These are phyloP conservation scores for Lucinisca nassula DNA, from an alignment of 2,888 invertebrate species.

Conservation along the genomic window DNA sequence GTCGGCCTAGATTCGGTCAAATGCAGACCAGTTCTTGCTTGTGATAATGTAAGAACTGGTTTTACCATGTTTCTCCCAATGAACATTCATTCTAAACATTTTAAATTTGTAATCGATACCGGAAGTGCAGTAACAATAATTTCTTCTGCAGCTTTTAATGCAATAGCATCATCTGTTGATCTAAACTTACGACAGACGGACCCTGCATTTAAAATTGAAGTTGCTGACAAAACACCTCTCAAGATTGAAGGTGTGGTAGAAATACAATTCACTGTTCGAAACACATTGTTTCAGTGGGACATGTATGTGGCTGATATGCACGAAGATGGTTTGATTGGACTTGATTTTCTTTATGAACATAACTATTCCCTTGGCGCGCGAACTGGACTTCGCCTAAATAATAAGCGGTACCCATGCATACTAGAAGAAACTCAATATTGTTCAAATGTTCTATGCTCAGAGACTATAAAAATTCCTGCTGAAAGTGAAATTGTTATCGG, in stretches of 20 bases:
- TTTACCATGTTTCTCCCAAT: background rate
- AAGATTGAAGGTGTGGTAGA: slow-evolving; percentile 6
- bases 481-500: background rate
- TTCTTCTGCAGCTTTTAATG: background rate
- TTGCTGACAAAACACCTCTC: slow-evolving; percentile 21
- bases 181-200: background rate
- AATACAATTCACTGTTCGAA: slow-evolving; percentile 5
- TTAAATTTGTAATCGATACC: slow-evolving; percentile 17
- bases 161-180: background rate
- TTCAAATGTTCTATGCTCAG: background rate
- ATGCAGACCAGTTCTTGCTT: too few species aligned
- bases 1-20: slow-evolving; percentile 53
- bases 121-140: background rate
- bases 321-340: slow-evolving; percentile 51
- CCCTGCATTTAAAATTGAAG: slow-evolving; percentile 11
- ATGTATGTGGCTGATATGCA: slow-evolving; percentile 38
- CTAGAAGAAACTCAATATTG: background rate
- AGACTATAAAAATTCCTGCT: background rate
- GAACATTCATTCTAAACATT: background rate
- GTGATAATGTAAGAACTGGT: background rate
- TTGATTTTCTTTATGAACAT: slow-evolving; percentile 18
- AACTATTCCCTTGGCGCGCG: background rate
- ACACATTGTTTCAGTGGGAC: slow-evolving; percentile 33
- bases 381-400: background rate
- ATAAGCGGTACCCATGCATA: background rate